A percentile compares a stretch with the other conserved stretches of the same genome.
phyloP scores from a whole-genome alignment of 1,140 invertebrate species.

The Hypothenemus hampei region DNA sequence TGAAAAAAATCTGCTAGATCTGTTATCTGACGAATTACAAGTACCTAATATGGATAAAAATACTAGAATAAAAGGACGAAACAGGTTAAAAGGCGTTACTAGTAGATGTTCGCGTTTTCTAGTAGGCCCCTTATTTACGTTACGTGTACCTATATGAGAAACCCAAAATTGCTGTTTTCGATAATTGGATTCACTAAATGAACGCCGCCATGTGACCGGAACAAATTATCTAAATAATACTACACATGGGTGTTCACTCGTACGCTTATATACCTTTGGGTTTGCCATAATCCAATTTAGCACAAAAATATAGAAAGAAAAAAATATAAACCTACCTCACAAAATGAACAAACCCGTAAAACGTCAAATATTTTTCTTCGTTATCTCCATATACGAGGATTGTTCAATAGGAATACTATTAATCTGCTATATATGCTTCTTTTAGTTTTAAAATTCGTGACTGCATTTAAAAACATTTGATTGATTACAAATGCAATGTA shows the following conservation, averaged over 20 bases:
- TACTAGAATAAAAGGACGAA: too few species aligned
- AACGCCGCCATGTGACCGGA: constrained; percentile 1
- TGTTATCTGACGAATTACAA: too few species aligned
- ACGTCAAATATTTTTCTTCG: too few species aligned
- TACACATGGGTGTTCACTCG: neutral
- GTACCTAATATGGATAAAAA: too few species aligned
- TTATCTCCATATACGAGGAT: too few species aligned
- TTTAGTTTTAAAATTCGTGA: neutral
- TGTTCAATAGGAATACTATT: too few species aligned
- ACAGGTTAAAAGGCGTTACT: too few species aligned
- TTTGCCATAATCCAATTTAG: neutral
- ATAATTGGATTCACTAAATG: constrained; percentile 6
- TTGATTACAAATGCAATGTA: too few species aligned
- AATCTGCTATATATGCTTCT: too few species aligned
- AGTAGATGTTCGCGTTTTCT: too few species aligned
- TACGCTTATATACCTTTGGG: neutral
- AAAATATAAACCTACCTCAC: neutral
- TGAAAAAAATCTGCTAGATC: too few species aligned
- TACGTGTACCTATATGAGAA: neutral
- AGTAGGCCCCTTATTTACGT: neutral
- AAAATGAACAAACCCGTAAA: too few species aligned
- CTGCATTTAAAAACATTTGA: neutral
- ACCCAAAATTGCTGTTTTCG: constrained; percentile 1
- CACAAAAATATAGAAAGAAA: neutral
- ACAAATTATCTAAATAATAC: neutral